phyloP scores from a whole-genome alignment of 1,140 invertebrate genomes.

The Bombus confusus region DNA sequence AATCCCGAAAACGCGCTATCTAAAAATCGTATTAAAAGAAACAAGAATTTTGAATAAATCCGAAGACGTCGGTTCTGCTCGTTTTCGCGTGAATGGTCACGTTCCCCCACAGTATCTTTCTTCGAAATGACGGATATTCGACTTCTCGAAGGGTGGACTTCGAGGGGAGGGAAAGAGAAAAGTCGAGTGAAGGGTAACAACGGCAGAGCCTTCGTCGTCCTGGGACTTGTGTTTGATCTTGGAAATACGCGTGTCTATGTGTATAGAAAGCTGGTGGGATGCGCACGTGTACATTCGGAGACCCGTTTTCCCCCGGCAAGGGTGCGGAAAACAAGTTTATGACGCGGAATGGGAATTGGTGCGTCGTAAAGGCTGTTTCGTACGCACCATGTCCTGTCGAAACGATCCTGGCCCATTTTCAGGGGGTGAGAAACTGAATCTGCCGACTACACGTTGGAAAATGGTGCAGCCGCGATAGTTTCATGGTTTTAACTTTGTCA shows the following conservation, averaged over 20 bases:
- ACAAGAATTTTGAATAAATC: neutral
- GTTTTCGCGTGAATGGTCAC: neutral
- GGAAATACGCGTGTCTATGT: neutral
- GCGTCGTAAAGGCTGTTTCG: slow-evolving; percentile 60
- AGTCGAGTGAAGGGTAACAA: slow-evolving; percentile 27
- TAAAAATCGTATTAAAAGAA: neutral
- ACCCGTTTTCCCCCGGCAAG: neutral
- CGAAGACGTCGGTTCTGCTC: neutral
- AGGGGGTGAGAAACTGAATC: neutral
- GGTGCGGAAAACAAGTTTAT: slow-evolving; percentile 72
- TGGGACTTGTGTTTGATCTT: slow-evolving; percentile 47
- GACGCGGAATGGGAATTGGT: slow-evolving; percentile 70
- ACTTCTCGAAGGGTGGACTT: slow-evolving; percentile 19
- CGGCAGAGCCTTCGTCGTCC: neutral
- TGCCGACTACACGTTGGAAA: slow-evolving; percentile 4
- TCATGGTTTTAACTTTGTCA: slow-evolving; percentile 24
- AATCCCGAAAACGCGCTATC: neutral
- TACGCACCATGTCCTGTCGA: slow-evolving; percentile 12
- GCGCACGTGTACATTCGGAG: neutral
- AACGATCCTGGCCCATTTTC: neutral
- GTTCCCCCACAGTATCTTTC: neutral
- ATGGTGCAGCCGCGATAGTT: neutral
- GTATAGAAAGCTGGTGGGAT: neutral
- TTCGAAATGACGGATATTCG: neutral
- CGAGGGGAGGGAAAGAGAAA: neutral